Evolutionary conservation across 2,113 vertebrate species (phyloP), one percentile per base, ranked within the genome.

Genomic region (Sorex araneus): DNA sequence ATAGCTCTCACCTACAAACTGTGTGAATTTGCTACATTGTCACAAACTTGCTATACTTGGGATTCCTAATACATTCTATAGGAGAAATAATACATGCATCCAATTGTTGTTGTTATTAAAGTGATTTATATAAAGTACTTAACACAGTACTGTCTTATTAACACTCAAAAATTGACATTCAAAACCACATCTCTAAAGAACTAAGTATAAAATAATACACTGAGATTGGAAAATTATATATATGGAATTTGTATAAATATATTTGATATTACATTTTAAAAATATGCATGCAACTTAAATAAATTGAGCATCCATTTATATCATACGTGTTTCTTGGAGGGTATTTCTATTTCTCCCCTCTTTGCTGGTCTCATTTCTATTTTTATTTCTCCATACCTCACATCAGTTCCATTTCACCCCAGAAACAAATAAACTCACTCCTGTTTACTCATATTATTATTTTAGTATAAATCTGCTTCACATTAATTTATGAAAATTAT

Each of bases 1-100:
- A 77, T 43, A 0, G 89, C 28, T 88, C 87, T 63, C 2, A 78
- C 8, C 1, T 89, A 50, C 9, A 43, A 84, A 47, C 23, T 82
- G 25, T 70, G 30, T 32, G 18, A 60, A 83, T 86, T 86, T 90
- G 5, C 28, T 90, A 36, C 88, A 6, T 54, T 91, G 15, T 71
- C 43, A 86, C 89, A 75, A 88, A 91, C 8, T 67, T 89, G 9
- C 28, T 23, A 40, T 83, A 76, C 21, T 12, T 70, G 28, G 18
- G 4, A 54, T 82, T 88, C 71, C 30, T 94, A 73, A 57, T 40
- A 69, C 64, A 16, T 90, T 93, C 27, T 54, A 8, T 80, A 27
- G 6, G 19, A 71, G 43, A 63, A 64, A 73, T 63, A 64, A 73
- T 63, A 8, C 8, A 69, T 27, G 1, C 2, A 2, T 84, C 23